Evolutionary conservation across 2,113 vertebrate species (phyloP).

Genomic region (Atrichornis clamosus): DNA sequence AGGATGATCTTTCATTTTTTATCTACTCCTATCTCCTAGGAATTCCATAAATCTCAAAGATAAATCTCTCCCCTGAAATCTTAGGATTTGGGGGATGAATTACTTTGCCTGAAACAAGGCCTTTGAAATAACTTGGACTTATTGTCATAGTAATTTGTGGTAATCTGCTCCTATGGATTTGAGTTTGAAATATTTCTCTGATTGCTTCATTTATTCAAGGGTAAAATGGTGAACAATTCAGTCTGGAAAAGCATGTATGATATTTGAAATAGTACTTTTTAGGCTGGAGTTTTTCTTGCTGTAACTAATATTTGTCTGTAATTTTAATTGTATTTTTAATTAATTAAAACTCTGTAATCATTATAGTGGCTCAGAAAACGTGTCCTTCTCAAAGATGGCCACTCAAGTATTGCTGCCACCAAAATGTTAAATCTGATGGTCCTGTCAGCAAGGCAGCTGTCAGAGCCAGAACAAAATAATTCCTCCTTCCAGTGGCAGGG

Average conservation of each 20-base stretch:
- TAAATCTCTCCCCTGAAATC: too few species aligned
- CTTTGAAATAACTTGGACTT: not conserved
- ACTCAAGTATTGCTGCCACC: not conserved
- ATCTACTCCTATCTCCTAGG: not conserved
- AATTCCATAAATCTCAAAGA: not conserved
- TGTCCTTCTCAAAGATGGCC: not conserved
- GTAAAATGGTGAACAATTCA: not conserved
- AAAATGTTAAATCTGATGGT: not conserved
- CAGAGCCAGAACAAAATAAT: not conserved
- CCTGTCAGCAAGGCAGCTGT: not conserved
- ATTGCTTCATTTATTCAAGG: not conserved
- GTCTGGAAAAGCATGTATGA: not conserved
- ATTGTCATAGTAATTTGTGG: not conserved
- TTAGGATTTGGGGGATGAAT: not conserved
- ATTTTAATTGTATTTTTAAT: not conserved
- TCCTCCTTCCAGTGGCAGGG: fast-evolving
- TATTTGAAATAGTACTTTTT: not conserved
- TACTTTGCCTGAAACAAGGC: not conserved
- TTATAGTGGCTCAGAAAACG: not conserved
- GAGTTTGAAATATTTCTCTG: not conserved
- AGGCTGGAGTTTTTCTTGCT: not conserved
- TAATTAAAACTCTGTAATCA: not conserved
- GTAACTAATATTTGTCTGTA: not conserved
- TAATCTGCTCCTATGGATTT: not conserved
- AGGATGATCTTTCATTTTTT: not conserved